A percentile compares a stretch with the other conserved stretches of the same genome.
Conservation (phyloP, 2,113 vertebrate genomes). For the Ceratotherium simum region DNA sequence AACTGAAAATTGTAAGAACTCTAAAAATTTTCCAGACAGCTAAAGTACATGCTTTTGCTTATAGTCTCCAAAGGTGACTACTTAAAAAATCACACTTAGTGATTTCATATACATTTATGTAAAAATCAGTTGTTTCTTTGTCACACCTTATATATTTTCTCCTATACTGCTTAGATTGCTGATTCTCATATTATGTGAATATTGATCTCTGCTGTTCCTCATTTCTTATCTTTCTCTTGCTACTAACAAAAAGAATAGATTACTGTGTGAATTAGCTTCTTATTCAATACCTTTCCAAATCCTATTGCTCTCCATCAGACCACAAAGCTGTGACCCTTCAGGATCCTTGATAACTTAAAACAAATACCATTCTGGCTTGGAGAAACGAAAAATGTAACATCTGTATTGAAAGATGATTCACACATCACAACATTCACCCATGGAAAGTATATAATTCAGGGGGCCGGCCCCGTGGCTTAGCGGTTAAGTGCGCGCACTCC, state of each 20-base stretch:
- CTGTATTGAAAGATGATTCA: background rate
- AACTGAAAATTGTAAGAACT: background rate
- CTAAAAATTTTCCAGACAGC: background rate
- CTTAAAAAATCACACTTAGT: background rate
- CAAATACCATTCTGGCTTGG: background rate
- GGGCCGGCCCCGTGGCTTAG: too few species aligned
- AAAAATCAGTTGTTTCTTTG: background rate
- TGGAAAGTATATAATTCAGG: background rate
- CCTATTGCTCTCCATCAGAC: background rate
- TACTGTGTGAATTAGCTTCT: background rate
- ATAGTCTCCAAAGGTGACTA: background rate
- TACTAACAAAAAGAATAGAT: background rate
- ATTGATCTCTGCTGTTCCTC: background rate
- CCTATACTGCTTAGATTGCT: background rate
- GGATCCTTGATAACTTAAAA: slow-evolving; percentile 25
- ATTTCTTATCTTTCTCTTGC: background rate
- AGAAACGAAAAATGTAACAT: background rate
- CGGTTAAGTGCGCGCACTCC: too few species aligned
- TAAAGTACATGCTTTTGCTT: background rate
- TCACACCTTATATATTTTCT: background rate
- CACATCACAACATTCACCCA: background rate
- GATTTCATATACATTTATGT: background rate
- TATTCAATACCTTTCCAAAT: background rate
- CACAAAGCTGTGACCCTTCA: background rate
- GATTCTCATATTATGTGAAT: background rate